Evolutionary conservation across 2,888 invertebrate genomes (phyloP).

Genomic region (Rhaphigaster nebulosa): DNA sequence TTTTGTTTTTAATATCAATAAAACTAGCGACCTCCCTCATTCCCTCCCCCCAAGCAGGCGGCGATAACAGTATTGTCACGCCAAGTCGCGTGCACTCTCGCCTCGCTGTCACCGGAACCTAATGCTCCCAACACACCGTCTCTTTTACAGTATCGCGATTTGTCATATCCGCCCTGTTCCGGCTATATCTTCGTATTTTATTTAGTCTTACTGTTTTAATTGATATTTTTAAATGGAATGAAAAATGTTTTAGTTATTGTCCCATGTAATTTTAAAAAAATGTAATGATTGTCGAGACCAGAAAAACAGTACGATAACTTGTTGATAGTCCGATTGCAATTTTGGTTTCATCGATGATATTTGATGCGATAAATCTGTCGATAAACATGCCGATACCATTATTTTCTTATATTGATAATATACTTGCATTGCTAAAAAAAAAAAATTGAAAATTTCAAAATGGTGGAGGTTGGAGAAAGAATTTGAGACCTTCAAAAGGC

Average conservation of each 20-base stretch:
- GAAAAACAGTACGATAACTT: too few relatives aligned
- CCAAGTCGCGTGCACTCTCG: background rate
- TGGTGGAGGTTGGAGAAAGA: too few relatives aligned
- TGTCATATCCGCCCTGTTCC: background rate
- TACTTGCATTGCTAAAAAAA: too few relatives aligned
- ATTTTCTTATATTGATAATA: too few relatives aligned
- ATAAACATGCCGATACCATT: too few relatives aligned
- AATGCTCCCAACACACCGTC: slow-evolving; percentile 45
- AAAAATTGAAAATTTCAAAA: too few relatives aligned
- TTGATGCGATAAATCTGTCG: too few relatives aligned
- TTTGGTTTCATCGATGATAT: too few relatives aligned
- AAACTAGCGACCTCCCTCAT: background rate
- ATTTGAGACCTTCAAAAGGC: too few relatives aligned
- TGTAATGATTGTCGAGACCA: too few relatives aligned
- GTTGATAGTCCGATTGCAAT: too few relatives aligned
- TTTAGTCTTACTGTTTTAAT: background rate
- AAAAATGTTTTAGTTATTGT: background rate
- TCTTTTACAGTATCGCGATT: slow-evolving; percentile 37
- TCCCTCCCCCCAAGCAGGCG: background rate
- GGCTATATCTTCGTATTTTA: background rate
- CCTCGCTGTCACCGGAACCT: slow-evolving; percentile 1
- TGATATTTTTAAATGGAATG: slow-evolving; percentile 64
- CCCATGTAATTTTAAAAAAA: too few relatives aligned
- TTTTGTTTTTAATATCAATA: slow-evolving; percentile 56
- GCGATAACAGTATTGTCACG: background rate